Evolutionary conservation across 2,113 vertebrate species (phyloP).

Genomic region (Halichoerus grypus): DNA sequence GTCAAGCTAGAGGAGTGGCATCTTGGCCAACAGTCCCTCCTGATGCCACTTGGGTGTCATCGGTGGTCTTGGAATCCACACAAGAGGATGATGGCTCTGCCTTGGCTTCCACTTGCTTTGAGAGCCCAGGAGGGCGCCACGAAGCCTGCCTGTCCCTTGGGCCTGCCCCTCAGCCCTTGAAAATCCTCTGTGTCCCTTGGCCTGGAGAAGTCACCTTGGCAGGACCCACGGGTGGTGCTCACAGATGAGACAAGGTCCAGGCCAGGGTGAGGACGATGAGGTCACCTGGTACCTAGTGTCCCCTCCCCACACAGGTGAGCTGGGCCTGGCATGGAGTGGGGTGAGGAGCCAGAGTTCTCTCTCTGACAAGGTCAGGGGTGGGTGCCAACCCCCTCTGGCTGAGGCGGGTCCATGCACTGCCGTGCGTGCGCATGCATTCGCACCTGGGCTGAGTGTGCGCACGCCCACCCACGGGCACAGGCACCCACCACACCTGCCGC

Average conservation of each 20-base stretch:
- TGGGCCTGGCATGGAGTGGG: not conserved
- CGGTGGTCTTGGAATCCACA: not conserved
- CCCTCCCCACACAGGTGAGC: not conserved
- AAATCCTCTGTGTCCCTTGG: not conserved
- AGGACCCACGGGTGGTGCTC: not conserved
- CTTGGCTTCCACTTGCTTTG: not conserved
- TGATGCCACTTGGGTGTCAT: not conserved
- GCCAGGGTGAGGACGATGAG: not conserved
- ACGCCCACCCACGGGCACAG: not conserved
- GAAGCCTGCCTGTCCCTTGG: no score
- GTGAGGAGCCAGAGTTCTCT: not conserved
- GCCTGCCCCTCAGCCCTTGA: not conserved
- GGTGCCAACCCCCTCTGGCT: no score
- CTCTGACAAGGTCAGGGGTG: not conserved
- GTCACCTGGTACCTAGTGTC: not conserved
- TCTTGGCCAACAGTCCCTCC: not conserved
- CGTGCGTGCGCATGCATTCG: accelerated
- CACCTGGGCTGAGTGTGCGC: accelerated
- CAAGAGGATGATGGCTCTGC: not conserved
- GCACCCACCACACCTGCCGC: no score
- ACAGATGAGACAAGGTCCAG: not conserved
- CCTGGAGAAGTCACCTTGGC: not conserved
- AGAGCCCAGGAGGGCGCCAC: not conserved
- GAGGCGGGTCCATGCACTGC: not conserved
- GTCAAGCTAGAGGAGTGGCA: not conserved